Evolutionary conservation across 2,888 invertebrate species (phyloP).

Genomic region (Harmothoe impar): DNA sequence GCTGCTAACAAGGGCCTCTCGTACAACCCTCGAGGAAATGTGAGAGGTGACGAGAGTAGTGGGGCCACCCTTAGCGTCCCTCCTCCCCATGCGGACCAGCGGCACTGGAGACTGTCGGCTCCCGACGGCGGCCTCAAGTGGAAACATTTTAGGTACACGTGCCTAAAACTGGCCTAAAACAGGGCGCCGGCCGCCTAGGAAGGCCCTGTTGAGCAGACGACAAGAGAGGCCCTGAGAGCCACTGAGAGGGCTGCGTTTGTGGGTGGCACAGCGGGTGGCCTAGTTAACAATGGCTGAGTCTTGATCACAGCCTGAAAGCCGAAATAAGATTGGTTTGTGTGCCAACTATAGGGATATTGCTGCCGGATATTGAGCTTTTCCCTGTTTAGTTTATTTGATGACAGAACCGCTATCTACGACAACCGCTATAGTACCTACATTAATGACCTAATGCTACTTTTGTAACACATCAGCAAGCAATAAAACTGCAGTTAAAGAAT

Average conservation of each 20-base stretch:
- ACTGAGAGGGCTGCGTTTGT: neutral
- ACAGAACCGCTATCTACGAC: no score
- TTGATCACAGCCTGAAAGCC: neutral
- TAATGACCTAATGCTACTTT: no score
- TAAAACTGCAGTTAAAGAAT: no score
- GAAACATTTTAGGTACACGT: slow-evolving; percentile 55
- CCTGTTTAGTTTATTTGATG: neutral
- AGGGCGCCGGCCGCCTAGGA: neutral
- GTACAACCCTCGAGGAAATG: slow-evolving; percentile 22
- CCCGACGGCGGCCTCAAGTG: slow-evolving; percentile 49
- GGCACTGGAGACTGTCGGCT: neutral
- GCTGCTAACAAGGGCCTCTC: slow-evolving; percentile 28
- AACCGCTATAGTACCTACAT: no score
- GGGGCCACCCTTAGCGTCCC: slow-evolving; percentile 23
- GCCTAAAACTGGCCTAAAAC: slow-evolving; percentile 41
- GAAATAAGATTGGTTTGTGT: neutral
- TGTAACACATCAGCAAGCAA: no score
- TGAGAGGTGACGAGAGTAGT: slow-evolving; percentile 30
- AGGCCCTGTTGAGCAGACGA: neutral
- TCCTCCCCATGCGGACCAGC: neutral
- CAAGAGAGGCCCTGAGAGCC: neutral
- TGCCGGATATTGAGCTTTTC: neutral
- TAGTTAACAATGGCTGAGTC: neutral
- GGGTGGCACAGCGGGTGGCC: neutral
- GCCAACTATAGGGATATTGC: neutral